Base-by-base conservation (phyloP, 2,797 vertebrate genomes). In the Darevskia nairensis region DNA sequence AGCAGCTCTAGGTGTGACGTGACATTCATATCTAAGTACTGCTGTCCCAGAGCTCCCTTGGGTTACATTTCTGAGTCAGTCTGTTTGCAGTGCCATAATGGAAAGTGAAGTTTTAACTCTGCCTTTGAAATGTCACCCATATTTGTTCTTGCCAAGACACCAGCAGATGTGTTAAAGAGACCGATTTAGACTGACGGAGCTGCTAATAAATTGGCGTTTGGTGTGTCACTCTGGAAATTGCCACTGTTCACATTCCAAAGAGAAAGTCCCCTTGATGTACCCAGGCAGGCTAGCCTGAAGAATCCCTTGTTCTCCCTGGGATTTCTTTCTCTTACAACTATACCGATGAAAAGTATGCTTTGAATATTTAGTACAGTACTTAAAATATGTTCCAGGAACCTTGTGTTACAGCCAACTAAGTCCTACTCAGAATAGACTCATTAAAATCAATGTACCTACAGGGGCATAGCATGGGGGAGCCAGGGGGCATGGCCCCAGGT, bases 31-130 rank as follows among this genome's bases (percentile, higher is more conserved):
- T 10, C 66, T 15, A 25, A 1, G 23, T 11, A 61, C 0, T 32
- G 0, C 0, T 0, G 15, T 79, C 39, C 50, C 61, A 0, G 8
- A 19, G 2, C 55, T 59, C 64, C 87, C 32, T 0, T 2, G 0
- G 15, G 81, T 82, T 39, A n/a, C n/a, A 75, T 84, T 75, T n/a
- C 78, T 7, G 11, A 2, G 19, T 4, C 0, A 17, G 0, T 8
- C 23, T 2, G 46, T 66, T 61, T 77, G 89, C 44, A 61, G 59
- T 6, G 32, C 17, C 0, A 55, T 74, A 89, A 89, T 75, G 71
- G 55, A 46, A 85, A 80, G 68, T 35, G 82, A 80, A 79, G 69
- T 66, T 89, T 89, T 89, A 41, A 80, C 71, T 76, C 79, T 41
- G 77, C 80, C n/a, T 9, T 19, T 13, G 66, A 79, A 77, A 19